Conservation (phyloP, 1,140 invertebrate genomes). For the Mesaphorura yosii region DNA sequence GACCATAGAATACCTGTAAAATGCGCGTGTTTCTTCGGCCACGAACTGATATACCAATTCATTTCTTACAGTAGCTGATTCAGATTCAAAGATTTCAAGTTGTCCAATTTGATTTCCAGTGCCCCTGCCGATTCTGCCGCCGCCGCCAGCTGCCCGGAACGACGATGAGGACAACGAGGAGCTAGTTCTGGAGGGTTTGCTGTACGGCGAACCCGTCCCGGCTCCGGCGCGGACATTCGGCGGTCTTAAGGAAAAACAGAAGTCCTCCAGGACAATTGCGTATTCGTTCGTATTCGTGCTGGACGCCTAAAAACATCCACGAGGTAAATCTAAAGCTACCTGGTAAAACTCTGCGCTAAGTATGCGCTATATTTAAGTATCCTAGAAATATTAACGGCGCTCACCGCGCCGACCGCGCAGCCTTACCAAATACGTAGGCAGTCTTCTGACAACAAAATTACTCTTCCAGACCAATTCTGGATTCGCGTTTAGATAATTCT, state of each 20-base stretch:
- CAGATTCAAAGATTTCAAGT: neutral
- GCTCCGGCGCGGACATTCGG: neutral
- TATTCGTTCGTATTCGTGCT: conserved; percentile 28
- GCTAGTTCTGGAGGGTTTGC: no score
- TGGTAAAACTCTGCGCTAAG: neutral
- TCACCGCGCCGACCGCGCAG: no score
- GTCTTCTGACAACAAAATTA: conserved; percentile 21
- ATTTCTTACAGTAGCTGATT: neutral
- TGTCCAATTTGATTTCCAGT: conserved; percentile 22
- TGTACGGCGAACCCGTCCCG: no score
- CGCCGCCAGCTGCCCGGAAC: neutral
- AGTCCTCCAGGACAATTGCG: conserved; percentile 20
- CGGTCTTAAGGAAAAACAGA: conserved; percentile 17
- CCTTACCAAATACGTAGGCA: conserved; percentile 27
- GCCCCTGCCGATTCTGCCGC: neutral
- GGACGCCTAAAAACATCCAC: conserved; percentile 14
- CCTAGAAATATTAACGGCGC: no score
- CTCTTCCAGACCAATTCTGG: conserved; percentile 2
- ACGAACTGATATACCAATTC: neutral
- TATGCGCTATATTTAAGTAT: neutral
- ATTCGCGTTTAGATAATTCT: neutral
- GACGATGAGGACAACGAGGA: neutral
- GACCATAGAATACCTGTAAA: neutral
- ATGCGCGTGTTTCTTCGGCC: neutral
- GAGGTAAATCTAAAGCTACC: neutral